Evolutionary conservation across 2,113 vertebrate species (phyloP), one percentile per base, ranked within the genome.

Genomic region (Oncorhynchus masou): DNA sequence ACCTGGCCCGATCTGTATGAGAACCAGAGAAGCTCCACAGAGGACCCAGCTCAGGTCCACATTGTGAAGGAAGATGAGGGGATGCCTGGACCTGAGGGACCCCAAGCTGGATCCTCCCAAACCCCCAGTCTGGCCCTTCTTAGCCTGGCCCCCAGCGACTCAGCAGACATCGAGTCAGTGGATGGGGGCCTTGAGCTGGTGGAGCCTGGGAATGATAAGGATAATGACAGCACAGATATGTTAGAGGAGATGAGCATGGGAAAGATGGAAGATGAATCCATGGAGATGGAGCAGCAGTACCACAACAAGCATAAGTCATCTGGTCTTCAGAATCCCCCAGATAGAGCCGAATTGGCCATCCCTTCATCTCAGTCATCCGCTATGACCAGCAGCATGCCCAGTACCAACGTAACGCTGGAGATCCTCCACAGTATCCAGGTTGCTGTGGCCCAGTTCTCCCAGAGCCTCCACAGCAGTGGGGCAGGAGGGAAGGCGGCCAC

Each of bases 381-480:
- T 74, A 87, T 93, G 64, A 88, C 90, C 27, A 88, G 87, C 82
- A 84, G 82, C 88, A 91, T 96, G 92, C 97, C 96, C 59, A 97
- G 93, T 90, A 99, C 97, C 74, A 99, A 99, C 4, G 97, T 99
- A 81, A 99, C 97, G 0, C 92, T 99, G 86, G 98, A 99, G 94
- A 96, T 97, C 70, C 95, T 99, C 70, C 95, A 97, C 79, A 95
- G 97, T 91, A 99, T 97, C 51, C 95, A 96, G 81, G 97, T 99
- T 89, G 98, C 97, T 0, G 98, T 99, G 0, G 98, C 97, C 0
- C 98, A 99, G 90, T 99, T 99, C 89, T 98, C 97, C 0, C 98
- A 99, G 93, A 91, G 86, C 0, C 48, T 95, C 0, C 88, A 90
- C 27, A 86, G 91, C 0, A 86, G 90, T 0, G 84, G 92, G 1